Conservation (phyloP, 2,113 vertebrate genomes). For the Hucho hucho region DNA sequence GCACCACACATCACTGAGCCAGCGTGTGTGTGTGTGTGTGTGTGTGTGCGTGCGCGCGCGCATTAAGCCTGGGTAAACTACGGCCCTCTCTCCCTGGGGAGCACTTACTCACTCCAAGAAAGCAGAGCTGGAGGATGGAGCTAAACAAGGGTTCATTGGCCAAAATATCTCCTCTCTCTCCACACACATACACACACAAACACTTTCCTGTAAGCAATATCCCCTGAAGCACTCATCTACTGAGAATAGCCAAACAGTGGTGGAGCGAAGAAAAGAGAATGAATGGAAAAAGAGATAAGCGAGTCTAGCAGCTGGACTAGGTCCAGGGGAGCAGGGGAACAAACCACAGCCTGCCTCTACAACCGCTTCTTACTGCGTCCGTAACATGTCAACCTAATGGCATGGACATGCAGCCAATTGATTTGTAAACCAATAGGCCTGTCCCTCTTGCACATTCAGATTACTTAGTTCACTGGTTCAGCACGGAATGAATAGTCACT, state of each 20-base stretch:
- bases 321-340: not conserved
- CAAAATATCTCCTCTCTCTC: slow-evolving; percentile 60
- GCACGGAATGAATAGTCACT: slow-evolving; percentile 49
- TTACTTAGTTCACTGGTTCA: slow-evolving; percentile 67
- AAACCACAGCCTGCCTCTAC: slow-evolving; percentile 12
- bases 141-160: slow-evolving; percentile 69
- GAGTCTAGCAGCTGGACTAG: slow-evolving; percentile 23
- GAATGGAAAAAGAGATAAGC: slow-evolving; percentile 35
- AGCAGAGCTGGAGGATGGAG: slow-evolving; percentile 66
- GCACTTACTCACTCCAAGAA: slow-evolving; percentile 69
- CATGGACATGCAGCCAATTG: slow-evolving; percentile 67
- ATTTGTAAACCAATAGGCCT: slow-evolving; percentile 67
- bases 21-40: not conserved
- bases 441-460: slow-evolving; percentile 65
- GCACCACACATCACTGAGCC: not conserved
- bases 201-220: slow-evolving; percentile 60
- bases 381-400: slow-evolving; percentile 65
- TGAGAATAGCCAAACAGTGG: slow-evolving; percentile 61
- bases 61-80: slow-evolving; percentile 18
- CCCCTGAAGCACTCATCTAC: slow-evolving; percentile 64
- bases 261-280: slow-evolving; percentile 48
- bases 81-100: slow-evolving; percentile 55
- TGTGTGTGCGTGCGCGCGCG: not conserved
- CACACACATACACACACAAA: slow-evolving; percentile 8
- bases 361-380: slow-evolving; percentile 34